Evolutionary conservation across 2,797 vertebrate species (phyloP).

Genomic region (Falco novaeseelandiae): DNA sequence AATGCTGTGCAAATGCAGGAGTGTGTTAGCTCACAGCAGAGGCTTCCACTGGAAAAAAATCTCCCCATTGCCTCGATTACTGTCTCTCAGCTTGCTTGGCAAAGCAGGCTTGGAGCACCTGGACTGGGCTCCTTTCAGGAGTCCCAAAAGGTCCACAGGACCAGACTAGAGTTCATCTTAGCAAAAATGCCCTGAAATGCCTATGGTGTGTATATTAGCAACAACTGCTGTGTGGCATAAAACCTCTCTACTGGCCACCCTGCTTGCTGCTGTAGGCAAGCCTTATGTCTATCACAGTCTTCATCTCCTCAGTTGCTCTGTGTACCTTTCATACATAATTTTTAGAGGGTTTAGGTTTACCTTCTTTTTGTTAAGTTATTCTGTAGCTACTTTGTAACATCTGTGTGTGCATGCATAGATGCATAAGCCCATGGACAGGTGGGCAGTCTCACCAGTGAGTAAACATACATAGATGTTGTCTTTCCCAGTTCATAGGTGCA

Average conservation of each 20-base stretch:
- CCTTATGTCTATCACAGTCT: neutral
- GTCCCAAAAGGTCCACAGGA: neutral
- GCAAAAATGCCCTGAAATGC: neutral
- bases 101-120: neutral
- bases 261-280: neutral
- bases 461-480: neutral
- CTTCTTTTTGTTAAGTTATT: neutral
- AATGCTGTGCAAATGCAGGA: neutral
- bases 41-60: neutral
- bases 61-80: neutral
- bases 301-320: neutral
- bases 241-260: neutral
- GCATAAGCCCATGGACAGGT: neutral
- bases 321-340: neutral
- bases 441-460: neutral
- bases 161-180: neutral
- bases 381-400: neutral
- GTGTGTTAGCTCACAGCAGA: neutral
- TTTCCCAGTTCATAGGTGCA: neutral
- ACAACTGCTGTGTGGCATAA: neutral
- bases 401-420: neutral
- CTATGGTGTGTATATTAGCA: accelerated
- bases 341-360: neutral
- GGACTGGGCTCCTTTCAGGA: neutral
- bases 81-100: neutral